Percentiles rank a stretch among this genome's conserved stretches.
Evolutionary conservation across 2,113 vertebrate species (phyloP).

Genomic region (Chloebia gouldiae): DNA sequence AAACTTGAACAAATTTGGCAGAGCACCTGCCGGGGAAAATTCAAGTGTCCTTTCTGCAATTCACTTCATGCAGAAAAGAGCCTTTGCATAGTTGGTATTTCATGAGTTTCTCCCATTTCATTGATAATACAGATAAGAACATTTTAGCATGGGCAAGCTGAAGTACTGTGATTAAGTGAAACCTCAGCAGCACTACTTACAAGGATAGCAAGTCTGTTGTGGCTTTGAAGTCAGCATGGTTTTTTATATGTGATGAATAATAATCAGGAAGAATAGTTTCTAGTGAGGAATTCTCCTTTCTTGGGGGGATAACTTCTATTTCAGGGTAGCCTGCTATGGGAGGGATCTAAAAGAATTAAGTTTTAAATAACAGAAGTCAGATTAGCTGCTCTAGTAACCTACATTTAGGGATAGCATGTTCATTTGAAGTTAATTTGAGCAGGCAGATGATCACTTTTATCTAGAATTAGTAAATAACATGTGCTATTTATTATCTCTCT

Average conservation of each 20-base stretch:
- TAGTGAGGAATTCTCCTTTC: neutral
- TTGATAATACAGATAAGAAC: neutral
- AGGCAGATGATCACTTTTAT: neutral
- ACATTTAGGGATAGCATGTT: neutral
- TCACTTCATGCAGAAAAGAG: neutral
- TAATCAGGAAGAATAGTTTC: neutral
- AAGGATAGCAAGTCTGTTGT: neutral
- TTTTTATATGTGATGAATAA: neutral
- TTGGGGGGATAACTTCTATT: neutral
- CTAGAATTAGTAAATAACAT: neutral
- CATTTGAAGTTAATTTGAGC: neutral
- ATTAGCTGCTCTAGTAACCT: conserved; percentile 4
- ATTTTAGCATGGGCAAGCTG: neutral
- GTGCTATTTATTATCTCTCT: neutral
- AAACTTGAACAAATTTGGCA: neutral
- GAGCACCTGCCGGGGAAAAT: neutral
- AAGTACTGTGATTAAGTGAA: neutral
- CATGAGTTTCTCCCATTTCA: neutral
- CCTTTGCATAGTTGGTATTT: neutral
- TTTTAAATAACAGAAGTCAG: conserved; percentile 12
- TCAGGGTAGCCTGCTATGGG: neutral
- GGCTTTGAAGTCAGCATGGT: neutral
- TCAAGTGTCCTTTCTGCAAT: neutral
- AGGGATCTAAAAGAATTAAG: neutral
- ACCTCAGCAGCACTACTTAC: neutral